Evolutionary conservation across 1,140 invertebrate species (phyloP).

Genomic region (Philopotamus ludificatus): DNA sequence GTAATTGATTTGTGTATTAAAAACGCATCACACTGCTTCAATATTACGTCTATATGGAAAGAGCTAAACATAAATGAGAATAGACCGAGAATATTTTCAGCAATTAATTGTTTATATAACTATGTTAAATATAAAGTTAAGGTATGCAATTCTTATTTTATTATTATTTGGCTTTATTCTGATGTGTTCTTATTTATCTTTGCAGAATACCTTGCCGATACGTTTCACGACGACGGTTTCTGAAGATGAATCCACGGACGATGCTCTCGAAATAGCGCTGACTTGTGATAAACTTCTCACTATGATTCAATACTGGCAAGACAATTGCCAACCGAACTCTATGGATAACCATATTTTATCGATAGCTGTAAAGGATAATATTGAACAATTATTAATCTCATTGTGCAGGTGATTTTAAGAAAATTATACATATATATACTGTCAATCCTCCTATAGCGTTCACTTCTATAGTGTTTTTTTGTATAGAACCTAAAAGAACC

Average conservation of each 20-base stretch:
- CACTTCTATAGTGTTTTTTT: too few species aligned
- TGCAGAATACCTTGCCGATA: constrained; percentile 49
- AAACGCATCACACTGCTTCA: constrained; percentile 50
- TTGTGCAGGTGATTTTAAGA: constrained; percentile 44
- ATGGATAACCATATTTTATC: constrained; percentile 41
- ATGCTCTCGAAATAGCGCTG: constrained; percentile 46
- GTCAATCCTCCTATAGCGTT: too few species aligned
- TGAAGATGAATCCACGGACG: constrained; percentile 10
- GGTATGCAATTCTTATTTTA: constrained; percentile 42
- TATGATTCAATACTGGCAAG: constrained; percentile 52
- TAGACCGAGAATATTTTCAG: constrained; percentile 50
- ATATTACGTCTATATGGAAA: constrained; percentile 48
- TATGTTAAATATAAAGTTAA: constrained; percentile 52
- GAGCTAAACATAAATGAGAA: constrained; percentile 52
- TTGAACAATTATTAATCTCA: constrained; percentile 48
- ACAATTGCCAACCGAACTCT: constrained; percentile 43
- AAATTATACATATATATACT: too few species aligned
- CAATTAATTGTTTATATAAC: constrained; percentile 52
- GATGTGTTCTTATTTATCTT: too few species aligned
- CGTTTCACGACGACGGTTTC: constrained; percentile 17
- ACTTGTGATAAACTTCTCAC: constrained; percentile 51
- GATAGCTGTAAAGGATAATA: constrained; percentile 43
- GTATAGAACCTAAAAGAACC: not conserved
- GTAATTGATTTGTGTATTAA: constrained; percentile 41
- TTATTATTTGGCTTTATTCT: constrained; percentile 9